Evolutionary conservation across 2,797 vertebrate species (phyloP).

Genomic region (Hybognathus amarus): DNA sequence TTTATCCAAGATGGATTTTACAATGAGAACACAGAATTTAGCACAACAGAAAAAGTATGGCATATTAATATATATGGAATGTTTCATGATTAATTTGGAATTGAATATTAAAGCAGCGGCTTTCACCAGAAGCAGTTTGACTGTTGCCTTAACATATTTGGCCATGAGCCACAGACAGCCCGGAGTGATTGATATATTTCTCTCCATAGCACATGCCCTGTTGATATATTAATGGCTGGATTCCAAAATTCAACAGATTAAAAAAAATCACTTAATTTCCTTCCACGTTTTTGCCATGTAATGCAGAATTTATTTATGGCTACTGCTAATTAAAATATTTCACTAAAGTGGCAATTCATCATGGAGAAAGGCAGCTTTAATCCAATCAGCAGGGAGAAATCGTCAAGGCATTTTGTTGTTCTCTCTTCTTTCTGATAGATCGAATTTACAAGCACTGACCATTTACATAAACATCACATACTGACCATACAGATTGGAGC

Average conservation of each 20-base stretch:
- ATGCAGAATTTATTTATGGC: constrained; percentile 56
- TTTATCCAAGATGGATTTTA: not conserved
- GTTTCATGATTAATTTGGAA: constrained; percentile 1
- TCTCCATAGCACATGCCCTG: constrained; percentile 39
- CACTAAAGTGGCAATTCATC: constrained; percentile 52
- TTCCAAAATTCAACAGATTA: constrained; percentile 44
- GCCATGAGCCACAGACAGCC: constrained; percentile 14
- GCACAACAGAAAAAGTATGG: not conserved
- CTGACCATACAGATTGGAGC: not conserved
- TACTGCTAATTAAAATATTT: constrained; percentile 59
- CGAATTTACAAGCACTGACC: not conserved
- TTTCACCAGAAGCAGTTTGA: not conserved
- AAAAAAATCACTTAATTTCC: constrained; percentile 54
- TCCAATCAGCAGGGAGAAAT: constrained; percentile 34
- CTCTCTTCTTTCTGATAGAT: constrained; percentile 7
- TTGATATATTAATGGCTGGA: constrained; percentile 47
- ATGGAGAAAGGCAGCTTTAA: constrained; percentile 39
- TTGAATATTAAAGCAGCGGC: constrained; percentile 6
- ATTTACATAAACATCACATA: constrained; percentile 17
- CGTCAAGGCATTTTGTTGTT: constrained; percentile 23
- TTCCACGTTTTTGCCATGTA: constrained; percentile 37
- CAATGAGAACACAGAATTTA: not conserved
- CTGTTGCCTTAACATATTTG: constrained; percentile 9
- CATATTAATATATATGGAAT: not conserved
- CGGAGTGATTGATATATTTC: constrained; percentile 44